A percentile compares a stretch with the other conserved stretches of the same genome.
Conservation (phyloP, 35 echinoderm and acorn worm genomes). For the Anneissia japonica region DNA sequence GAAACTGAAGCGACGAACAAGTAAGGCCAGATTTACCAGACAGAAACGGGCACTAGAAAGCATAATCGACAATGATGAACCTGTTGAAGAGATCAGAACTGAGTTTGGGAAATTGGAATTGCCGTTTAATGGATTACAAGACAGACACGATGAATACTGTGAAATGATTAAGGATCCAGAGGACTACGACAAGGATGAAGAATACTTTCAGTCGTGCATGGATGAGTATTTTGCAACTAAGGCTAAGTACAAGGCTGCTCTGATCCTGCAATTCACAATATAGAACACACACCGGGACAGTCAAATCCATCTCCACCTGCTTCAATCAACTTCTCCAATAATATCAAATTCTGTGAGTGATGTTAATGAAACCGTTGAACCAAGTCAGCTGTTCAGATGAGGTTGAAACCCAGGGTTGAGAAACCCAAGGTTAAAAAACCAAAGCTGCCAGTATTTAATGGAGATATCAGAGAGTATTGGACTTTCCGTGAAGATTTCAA, state of each 20-base stretch:
- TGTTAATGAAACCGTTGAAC: constrained; percentile 4
- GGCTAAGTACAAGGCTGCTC: neutral
- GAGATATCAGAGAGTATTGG: constrained; percentile 42
- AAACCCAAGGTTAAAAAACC: constrained; percentile 39
- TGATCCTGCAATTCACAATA: neutral
- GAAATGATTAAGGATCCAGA: constrained; percentile 8
- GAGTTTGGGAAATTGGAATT: neutral
- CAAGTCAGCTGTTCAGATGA: constrained; percentile 24
- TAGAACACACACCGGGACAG: neutral
- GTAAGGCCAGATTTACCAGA: constrained; percentile 27
- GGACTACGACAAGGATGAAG: constrained; percentile 24
- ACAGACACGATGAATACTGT: constrained; percentile 7
- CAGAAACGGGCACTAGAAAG: neutral
- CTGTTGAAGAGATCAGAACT: neutral
- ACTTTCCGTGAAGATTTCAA: constrained; percentile 30
- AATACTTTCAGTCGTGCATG: constrained; percentile 6
- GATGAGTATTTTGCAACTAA: neutral
- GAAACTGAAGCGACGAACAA: constrained; percentile 13
- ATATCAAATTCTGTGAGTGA: neutral
- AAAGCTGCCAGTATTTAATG: constrained; percentile 25
- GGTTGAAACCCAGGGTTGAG: constrained; percentile 11
- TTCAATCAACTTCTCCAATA: neutral
- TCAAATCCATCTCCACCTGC: neutral
- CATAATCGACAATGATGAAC: neutral
- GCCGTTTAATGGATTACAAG: constrained; percentile 4